Percentiles rank a stretch among this genome's conserved stretches.
Conservation (phyloP, 2,888 invertebrate species). For the Callyntrura sp. region DNA sequence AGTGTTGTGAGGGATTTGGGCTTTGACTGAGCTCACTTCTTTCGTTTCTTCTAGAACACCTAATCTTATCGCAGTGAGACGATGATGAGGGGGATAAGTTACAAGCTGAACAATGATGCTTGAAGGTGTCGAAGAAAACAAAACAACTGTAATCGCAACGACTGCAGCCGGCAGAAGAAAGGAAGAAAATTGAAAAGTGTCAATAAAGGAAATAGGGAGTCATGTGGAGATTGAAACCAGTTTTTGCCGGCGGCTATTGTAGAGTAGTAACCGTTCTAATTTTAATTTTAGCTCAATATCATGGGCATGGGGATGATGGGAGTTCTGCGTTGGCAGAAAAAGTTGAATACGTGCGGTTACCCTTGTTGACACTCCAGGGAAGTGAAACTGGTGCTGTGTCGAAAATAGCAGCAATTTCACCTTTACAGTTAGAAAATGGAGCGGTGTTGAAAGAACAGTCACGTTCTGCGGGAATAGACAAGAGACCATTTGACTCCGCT, state of each 20-base stretch:
- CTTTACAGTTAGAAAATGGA: neutral
- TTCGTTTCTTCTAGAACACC: neutral
- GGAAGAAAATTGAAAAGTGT: neutral
- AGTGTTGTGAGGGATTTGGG: neutral
- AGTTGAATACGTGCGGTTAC: conserved; percentile 59
- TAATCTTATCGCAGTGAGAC: neutral
- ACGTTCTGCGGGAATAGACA: no score
- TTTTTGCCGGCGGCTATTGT: neutral
- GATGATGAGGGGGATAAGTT: no score
- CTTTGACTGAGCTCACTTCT: neutral
- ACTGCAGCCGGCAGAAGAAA: neutral
- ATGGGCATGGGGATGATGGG: neutral
- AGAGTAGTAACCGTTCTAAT: neutral
- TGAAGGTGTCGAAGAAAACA: no score
- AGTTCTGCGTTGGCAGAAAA: conserved; percentile 3
- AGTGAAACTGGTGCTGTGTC: no score
- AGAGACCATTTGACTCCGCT: no score
- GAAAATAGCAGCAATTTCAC: neutral
- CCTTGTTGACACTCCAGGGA: conserved; percentile 15
- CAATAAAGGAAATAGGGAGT: neutral
- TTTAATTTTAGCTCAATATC: neutral
- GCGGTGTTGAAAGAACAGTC: no score
- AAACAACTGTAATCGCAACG: neutral
- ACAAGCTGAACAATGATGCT: neutral
- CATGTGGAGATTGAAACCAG: neutral